phyloP scores from a whole-genome alignment of 53 echinoderm and acorn worm species.

The Stichopus horrens region DNA sequence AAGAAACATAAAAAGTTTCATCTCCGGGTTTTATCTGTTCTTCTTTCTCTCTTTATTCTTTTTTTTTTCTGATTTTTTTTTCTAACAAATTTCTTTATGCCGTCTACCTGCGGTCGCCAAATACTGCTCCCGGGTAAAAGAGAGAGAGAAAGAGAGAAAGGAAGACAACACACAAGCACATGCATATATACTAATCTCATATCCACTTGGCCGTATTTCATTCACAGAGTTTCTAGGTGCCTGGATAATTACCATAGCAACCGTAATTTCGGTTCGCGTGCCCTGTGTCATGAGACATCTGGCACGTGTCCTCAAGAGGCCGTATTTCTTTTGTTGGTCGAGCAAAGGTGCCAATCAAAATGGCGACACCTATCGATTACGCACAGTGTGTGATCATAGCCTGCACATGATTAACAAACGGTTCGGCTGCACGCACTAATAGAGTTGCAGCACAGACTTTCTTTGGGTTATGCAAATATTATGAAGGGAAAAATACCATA shows the following conservation, averaged over 20 bases:
- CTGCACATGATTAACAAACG: neutral
- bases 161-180: too few species aligned
- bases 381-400: neutral
- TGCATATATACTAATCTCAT: too few species aligned
- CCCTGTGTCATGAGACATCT: conserved; percentile 31
- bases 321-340: conserved; percentile 26
- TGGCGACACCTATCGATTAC: conserved; percentile 34
- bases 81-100: too few species aligned
- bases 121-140: too few species aligned
- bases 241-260: conserved; percentile 33
- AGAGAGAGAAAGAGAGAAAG: too few species aligned
- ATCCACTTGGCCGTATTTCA: neutral
- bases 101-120: too few species aligned
- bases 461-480: too few species aligned
- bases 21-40: too few species aligned
- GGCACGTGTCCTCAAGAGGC: conserved; percentile 18
- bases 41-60: too few species aligned
- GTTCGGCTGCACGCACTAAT: neutral
- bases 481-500: neutral
- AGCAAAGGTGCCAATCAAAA: conserved; percentile 29
- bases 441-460: too few species aligned
- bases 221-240: conserved; percentile 14
- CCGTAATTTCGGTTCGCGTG: conserved; percentile 24
- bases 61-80: too few species aligned
- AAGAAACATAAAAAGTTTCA: too few species aligned